Percentiles rank a stretch among this genome's conserved stretches.
Conservation (phyloP, 1,140 invertebrate genomes). For the Himalopsyche phryganea region DNA sequence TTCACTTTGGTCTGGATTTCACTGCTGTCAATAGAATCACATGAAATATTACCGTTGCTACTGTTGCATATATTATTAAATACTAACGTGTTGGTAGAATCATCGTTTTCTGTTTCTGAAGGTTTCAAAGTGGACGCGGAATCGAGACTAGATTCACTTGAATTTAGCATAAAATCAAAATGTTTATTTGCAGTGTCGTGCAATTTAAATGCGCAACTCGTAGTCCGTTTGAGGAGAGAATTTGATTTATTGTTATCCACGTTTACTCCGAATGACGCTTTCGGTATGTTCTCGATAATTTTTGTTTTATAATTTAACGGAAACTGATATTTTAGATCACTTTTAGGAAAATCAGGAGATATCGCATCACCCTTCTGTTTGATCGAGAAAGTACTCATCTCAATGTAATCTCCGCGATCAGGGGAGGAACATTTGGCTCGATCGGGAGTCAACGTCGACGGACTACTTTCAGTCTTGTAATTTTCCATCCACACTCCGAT, state of each 20-base stretch:
- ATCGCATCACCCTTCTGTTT: conserved; percentile 1
- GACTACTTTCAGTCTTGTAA: conserved; percentile 9
- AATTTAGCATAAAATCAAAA: conserved; percentile 1
- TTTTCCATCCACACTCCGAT: conserved; percentile 20
- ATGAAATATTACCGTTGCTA: neutral
- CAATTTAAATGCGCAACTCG: conserved; percentile 20
- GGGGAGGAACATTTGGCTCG: neutral
- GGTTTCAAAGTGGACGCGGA: too few species aligned
- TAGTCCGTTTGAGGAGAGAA: conserved; percentile 11
- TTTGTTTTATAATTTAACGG: too few species aligned
- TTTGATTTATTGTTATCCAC: neutral
- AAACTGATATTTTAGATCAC: too few species aligned
- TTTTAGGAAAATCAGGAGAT: too few species aligned
- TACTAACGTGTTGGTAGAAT: conserved; percentile 8
- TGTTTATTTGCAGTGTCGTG: conserved; percentile 14
- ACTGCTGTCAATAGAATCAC: conserved; percentile 1
- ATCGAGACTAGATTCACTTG: conserved; percentile 12
- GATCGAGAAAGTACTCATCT: conserved; percentile 31
- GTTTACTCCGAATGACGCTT: neutral
- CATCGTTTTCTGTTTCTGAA: too few species aligned
- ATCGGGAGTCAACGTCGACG: neutral
- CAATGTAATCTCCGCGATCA: conserved; percentile 23
- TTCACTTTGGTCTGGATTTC: conserved; percentile 5
- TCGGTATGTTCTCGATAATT: neutral
- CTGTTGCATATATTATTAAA: neutral